These are phyloP conservation scores for Tortrix viridana DNA, from an alignment of 2,888 invertebrate species.

Conservation along the genomic window DNA sequence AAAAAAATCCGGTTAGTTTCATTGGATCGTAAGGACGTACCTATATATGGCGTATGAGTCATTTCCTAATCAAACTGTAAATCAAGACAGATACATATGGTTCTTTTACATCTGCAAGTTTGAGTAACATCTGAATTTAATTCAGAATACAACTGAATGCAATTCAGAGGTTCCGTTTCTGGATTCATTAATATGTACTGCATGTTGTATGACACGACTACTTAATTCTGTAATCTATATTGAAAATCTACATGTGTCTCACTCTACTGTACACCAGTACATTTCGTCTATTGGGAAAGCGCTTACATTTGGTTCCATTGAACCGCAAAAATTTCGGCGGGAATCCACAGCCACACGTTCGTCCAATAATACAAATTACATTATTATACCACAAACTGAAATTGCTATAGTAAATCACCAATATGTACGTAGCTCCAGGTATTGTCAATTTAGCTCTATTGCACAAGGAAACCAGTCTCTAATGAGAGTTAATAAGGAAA, in stretches of 20 bases:
- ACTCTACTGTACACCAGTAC: neutral
- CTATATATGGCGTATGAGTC: too few species aligned
- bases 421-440: neutral
- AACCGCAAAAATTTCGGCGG: constrained; percentile 20
- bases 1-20: too few species aligned
- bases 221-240: constrained; percentile 12
- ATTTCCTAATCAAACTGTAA: too few species aligned
- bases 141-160: neutral
- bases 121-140: too few species aligned
- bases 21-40: too few species aligned
- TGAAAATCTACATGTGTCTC: constrained; percentile 8
- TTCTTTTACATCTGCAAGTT: too few species aligned
- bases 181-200: constrained; percentile 13
- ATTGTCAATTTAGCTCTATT: neutral
- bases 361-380: constrained; percentile 16
- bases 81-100: too few species aligned
- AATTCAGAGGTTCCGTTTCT: constrained; percentile 1
- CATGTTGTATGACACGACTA: constrained; percentile 1
- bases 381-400: too few species aligned
- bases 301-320: constrained; percentile 18
- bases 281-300: constrained; percentile 3
- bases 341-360: constrained; percentile 15
- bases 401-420: too few species aligned
- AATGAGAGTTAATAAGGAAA: neutral
- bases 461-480: neutral